Evolutionary conservation across 2,888 invertebrate genomes (phyloP), one percentile per base, ranked within the genome.

Genomic region (Hirtodrosophila trivittata): DNA sequence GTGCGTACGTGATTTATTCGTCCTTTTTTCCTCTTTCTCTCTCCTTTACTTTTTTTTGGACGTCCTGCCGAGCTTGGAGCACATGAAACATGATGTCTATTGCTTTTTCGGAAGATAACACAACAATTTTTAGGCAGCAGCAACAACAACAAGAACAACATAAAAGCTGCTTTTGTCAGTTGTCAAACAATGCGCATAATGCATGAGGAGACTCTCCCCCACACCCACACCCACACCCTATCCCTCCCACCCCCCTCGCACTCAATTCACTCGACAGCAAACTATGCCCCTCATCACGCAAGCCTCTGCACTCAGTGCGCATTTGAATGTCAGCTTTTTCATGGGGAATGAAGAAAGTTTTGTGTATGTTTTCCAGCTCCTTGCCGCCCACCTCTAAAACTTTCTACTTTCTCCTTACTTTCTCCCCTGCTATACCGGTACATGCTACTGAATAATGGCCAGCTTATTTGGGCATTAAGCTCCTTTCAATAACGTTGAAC

Each of bases 381-480:
- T 50, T 30, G 33, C 46, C 39, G 25, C 25, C 18, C 12, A 21
- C 25, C 18, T 16, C 10, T n/a, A n/a, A n/a, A n/a, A n/a, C 21
- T 37, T 18, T 1, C n/a, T 10, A 9, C n/a, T 8, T 12, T 21
- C 10, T 8, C 8, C 25, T 0, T 1, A 9, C 13, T 30, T 13
- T 25, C 3, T 1, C 18, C 4, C 12, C 21, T 18, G n/a, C 5
- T 14, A 7, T 10, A 7, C 33, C 32, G 26, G 78, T 58, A 81
- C 82, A 80, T 81, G 85, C 66, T 75, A 37, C 59, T 78, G 80
- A 82, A 80, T 80, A 80, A 80, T 85, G 80, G 85, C 85, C 78
- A 80, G 85, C 78, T 80, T 80, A 80, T 82, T 84, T 85, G 69
- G 63, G 82, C 78, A 80, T 85, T 80, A 80, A 78, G 80, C 83